Conservation (phyloP, 1,140 invertebrate genomes). For the Zeugodacus cucurbitae region DNA sequence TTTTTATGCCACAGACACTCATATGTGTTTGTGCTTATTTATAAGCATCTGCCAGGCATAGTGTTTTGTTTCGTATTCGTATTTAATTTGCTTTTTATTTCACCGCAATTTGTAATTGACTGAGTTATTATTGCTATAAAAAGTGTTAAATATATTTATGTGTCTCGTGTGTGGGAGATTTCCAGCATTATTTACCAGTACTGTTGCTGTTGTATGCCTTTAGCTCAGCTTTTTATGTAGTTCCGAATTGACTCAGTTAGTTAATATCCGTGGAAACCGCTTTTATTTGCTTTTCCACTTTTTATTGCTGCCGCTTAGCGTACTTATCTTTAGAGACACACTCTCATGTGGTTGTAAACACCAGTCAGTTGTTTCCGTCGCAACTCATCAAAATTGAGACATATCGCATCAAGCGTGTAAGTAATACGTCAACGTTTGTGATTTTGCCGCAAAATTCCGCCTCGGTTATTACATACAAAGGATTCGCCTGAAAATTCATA, state of each 20-base stretch:
- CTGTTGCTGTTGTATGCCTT: neutral
- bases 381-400: slow-evolving; percentile 30
- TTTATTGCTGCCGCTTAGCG: neutral
- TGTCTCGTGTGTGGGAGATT: neutral
- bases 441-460: neutral
- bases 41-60: neutral
- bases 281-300: neutral
- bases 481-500: neutral
- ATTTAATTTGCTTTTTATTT: neutral
- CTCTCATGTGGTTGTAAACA: too few species aligned
- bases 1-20: neutral
- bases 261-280: neutral
- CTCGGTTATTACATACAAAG: neutral
- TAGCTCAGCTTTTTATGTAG: neutral
- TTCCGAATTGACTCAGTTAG: neutral
- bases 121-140: slow-evolving; percentile 7
- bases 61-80: neutral
- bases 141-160: slow-evolving; percentile 9
- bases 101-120: neutral
- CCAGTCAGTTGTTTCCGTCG: slow-evolving; percentile 11
- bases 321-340: too few species aligned
- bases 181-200: neutral
- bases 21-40: neutral
- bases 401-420: slow-evolving; percentile 31
- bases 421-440: slow-evolving; percentile 36